Evolutionary conservation across 2,888 invertebrate genomes (phyloP).

Genomic region (Frankliniella fusca): DNA sequence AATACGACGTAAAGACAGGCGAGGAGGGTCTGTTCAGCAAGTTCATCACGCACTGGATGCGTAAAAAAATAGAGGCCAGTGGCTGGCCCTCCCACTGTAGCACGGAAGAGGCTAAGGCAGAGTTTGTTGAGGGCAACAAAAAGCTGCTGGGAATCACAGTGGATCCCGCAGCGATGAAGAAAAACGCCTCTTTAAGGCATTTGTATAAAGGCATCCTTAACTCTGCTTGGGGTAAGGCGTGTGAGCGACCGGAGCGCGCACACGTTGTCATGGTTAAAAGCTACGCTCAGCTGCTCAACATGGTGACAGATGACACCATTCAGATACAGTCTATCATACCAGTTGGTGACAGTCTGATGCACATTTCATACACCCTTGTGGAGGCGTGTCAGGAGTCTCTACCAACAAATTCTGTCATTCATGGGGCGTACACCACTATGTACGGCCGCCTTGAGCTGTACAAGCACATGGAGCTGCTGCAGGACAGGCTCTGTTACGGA

Average conservation of each 20-base stretch:
- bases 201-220: no score
- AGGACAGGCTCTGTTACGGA: not conserved
- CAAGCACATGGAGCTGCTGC: not conserved
- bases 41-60: not conserved
- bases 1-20: not conserved
- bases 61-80: not conserved
- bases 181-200: no score
- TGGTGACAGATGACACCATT: not conserved
- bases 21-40: not conserved
- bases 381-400: no score
- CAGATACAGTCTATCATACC: not conserved
- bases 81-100: not conserved
- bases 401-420: no score
- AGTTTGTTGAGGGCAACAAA: no score
- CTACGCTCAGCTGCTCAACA: not conserved
- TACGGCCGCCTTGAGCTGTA: not conserved
- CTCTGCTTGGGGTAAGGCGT: no score
- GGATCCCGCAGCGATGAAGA: no score
- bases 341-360: not conserved
- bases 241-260: no score
- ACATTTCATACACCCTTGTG: not conserved
- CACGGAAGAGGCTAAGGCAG: not conserved
- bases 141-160: no score
- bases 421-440: no score
- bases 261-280: no score